These are phyloP conservation scores for Cyprinus carpio DNA, from an alignment of 2,113 vertebrate species.

Conservation along the genomic window DNA sequence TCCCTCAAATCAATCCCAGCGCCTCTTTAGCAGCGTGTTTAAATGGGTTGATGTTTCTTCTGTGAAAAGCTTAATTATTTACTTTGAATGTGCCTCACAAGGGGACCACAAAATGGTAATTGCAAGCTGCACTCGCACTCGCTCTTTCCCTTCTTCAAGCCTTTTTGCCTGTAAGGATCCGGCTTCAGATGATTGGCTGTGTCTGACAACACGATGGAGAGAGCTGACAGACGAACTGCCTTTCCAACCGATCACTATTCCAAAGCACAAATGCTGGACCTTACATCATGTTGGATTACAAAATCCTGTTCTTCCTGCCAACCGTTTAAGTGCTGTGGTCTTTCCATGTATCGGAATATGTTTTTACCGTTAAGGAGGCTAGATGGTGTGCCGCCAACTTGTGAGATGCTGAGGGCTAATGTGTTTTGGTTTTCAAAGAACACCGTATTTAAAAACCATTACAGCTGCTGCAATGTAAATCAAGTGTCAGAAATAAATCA, in stretches of 20 bases:
- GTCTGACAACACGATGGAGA: slow-evolving; percentile 27
- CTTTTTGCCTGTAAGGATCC: slow-evolving; percentile 27
- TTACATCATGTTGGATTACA: slow-evolving; percentile 51
- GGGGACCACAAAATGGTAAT: slow-evolving; percentile 57
- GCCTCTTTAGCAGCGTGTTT: slow-evolving; percentile 49
- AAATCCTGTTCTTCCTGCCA: slow-evolving; percentile 40
- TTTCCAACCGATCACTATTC: slow-evolving; percentile 44
- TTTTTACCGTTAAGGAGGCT: slow-evolving; percentile 62
- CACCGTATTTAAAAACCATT: slow-evolving; percentile 64
- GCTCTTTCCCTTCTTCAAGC: slow-evolving; percentile 32
- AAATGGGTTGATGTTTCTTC: slow-evolving; percentile 51
- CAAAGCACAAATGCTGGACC: slow-evolving; percentile 42
- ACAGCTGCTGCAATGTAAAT: slow-evolving; percentile 33
- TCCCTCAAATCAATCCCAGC: slow-evolving; percentile 31
- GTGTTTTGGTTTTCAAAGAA: slow-evolving; percentile 62
- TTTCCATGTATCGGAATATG: slow-evolving; percentile 51
- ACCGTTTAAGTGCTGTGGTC: slow-evolving; percentile 43
- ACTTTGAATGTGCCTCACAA: slow-evolving; percentile 58
- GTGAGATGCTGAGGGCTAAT: slow-evolving; percentile 39
- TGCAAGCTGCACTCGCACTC: slow-evolving; percentile 45
- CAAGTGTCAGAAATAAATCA: slow-evolving; percentile 56
- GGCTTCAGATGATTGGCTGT: slow-evolving; percentile 41
- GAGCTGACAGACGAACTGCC: slow-evolving; percentile 33
- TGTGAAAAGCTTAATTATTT: slow-evolving; percentile 61
- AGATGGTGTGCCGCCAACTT: slow-evolving; percentile 50